phyloP scores from a whole-genome alignment of 2,113 vertebrate species.

The Arvicanthis niloticus region DNA sequence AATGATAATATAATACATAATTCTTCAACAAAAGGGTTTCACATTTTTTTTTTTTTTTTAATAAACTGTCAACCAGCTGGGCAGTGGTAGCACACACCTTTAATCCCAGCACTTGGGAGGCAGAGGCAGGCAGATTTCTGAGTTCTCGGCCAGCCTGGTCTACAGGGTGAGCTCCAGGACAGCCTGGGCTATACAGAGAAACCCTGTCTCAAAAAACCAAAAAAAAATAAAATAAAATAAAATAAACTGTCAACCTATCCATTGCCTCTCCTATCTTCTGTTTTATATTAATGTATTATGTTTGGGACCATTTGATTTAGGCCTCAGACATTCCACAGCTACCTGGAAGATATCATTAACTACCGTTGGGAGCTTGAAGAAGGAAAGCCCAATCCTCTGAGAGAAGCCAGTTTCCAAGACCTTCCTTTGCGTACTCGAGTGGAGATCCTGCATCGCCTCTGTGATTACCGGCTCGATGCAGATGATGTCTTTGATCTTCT shows the following conservation, averaged over 20 bases:
- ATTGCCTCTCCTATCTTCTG: accelerated
- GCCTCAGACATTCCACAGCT: constrained; percentile 94
- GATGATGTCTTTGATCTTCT: constrained; percentile 98
- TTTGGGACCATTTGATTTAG: constrained; percentile 82
- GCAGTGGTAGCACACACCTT: too few relatives aligned
- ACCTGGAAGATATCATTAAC: constrained; percentile 98
- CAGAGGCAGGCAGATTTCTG: too few relatives aligned
- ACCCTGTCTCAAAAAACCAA: too few relatives aligned
- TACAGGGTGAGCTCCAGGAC: too few relatives aligned
- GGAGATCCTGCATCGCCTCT: constrained; percentile 96
- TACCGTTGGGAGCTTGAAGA: constrained; percentile 99
- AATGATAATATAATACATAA: background rate
- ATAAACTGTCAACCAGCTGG: background rate
- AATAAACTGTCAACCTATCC: background rate
- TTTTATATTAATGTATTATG: constrained; percentile 47
- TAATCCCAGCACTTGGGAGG: too few relatives aligned
- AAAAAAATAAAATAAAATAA: too few relatives aligned
- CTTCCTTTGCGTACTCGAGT: constrained; percentile 94
- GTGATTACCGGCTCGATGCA: constrained; percentile 97
- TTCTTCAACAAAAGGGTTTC: background rate
- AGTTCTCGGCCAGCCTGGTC: too few relatives aligned
- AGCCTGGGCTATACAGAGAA: too few relatives aligned
- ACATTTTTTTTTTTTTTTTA: too few relatives aligned
- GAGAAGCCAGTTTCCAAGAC: constrained; percentile 92
- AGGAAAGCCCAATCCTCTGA: constrained; percentile 96